Evolutionary conservation across 2,113 vertebrate genomes (phyloP), one percentile per base, ranked within the genome.

Genomic region (Eulacestoma nigropectus): DNA sequence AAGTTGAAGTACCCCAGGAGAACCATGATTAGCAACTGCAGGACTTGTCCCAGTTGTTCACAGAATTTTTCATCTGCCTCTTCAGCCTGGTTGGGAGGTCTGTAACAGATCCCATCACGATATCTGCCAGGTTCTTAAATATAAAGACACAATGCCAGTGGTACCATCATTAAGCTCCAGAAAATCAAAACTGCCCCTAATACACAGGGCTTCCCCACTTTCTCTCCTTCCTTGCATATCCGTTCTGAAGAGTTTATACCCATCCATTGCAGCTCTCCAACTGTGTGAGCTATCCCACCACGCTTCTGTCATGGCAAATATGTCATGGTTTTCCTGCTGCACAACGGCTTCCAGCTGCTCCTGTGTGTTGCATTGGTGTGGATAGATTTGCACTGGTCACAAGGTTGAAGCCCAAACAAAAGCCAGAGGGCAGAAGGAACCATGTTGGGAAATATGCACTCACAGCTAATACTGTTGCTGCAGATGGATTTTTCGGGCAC

Each of bases 361-460:
- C 63, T 33, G 26, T 10, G 56, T 11, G 41, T 8, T 77, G 56
- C 63, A 63, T 4, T 56, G 63, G 49, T 42, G 41, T 33, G 42
- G 47, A 62, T 0, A 42, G 63, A 75, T 7, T 49, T 64, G 64
- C 67, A 41, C 33, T 78, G 65, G 37, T 86, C 83, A 77, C 39
- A 74, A 59, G 73, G 42, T 29, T 52, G 75, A 92, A 91, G 53
- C 49, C 50, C 25, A 25, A 11, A 82, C 42, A 82, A 91, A 94
- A 90, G 68, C 67, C 90, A 65, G 79, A 70, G 81, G 63, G 60
- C 59, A 91, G 88, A 88, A 96, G 63, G 93, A 91, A 93, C 70
- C 52, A 41, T 7, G 2, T 93, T 47, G 74, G 88, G 73, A 96
- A 95, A 92, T 60, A 57, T 5, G 64, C 84, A 62, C 49, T 39